These are phyloP conservation scores for Electrona antarctica DNA, from an alignment of 2,113 vertebrate genomes.

Conservation along the genomic window DNA sequence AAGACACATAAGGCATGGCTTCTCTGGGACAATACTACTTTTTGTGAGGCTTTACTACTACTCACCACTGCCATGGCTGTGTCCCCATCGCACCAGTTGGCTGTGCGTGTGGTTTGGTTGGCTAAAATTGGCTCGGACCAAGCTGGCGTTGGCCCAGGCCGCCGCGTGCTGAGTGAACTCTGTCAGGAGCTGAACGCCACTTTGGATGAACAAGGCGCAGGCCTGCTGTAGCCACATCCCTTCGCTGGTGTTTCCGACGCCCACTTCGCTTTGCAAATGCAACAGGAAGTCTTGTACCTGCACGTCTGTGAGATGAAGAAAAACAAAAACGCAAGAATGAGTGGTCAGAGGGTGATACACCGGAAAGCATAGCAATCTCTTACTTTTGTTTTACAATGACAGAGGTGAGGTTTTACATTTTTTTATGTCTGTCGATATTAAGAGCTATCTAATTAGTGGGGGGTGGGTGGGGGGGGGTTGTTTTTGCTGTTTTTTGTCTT, in stretches of 20 bases:
- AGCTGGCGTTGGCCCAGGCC: conserved; percentile 81
- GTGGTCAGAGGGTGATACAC: neutral
- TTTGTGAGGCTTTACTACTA: neutral
- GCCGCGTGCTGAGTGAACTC: conserved; percentile 72
- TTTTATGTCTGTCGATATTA: too few species aligned
- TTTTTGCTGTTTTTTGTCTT: too few species aligned
- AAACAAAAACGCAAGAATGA: neutral
- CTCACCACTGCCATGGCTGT: conserved; percentile 64
- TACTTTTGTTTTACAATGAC: neutral
- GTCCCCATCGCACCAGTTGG: conserved; percentile 50
- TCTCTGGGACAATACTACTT: too few species aligned
- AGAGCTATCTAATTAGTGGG: too few species aligned
- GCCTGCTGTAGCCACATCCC: conserved; percentile 75
- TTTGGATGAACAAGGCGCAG: conserved; percentile 81
- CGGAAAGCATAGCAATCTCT: neutral
- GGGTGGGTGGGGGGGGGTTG: too few species aligned
- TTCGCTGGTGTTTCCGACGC: conserved; percentile 63
- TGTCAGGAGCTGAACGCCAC: conserved; percentile 65
- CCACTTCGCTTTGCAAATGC: conserved; percentile 37
- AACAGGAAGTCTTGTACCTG: conserved; percentile 77
- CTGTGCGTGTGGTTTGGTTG: conserved; percentile 56
- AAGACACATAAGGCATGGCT: too few species aligned
- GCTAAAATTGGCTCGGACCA: conserved; percentile 80
- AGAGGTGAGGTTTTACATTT: neutral
- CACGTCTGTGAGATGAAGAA: conserved; percentile 71